These are phyloP conservation scores for Ctenodactylus gundi DNA, from an alignment of 2,113 vertebrate species.

Conservation along the genomic window DNA sequence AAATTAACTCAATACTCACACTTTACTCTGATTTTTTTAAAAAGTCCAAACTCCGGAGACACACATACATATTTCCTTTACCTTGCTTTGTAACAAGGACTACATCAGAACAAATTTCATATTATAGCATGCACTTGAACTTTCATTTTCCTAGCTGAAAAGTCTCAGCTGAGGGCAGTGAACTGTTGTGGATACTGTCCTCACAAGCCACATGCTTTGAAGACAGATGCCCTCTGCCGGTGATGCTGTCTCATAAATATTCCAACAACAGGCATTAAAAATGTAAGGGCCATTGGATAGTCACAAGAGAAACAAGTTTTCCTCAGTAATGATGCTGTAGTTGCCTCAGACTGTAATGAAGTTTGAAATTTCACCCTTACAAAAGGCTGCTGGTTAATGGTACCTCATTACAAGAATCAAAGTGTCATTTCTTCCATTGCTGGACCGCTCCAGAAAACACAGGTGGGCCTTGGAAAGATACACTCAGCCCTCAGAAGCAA, in stretches of 20 bases:
- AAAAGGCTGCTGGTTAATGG: constrained; percentile 59
- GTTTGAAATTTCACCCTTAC: constrained; percentile 68
- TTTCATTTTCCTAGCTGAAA: constrained; percentile 10
- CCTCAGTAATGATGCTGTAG: neutral
- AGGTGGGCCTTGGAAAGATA: constrained; percentile 14
- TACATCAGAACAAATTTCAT: neutral
- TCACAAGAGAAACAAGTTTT: constrained; percentile 1
- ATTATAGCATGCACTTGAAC: neutral
- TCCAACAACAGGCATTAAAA: constrained; percentile 63
- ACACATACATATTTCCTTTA: neutral
- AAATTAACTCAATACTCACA: neutral
- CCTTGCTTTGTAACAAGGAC: neutral
- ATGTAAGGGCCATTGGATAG: constrained; percentile 19
- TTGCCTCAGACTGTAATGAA: constrained; percentile 39
- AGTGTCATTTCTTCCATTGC: constrained; percentile 49
- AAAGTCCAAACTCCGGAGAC: neutral
- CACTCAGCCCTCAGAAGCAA: neutral
- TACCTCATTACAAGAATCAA: constrained; percentile 60
- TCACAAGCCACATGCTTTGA: neutral
- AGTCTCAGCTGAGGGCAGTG: neutral
- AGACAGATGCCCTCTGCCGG: constrained; percentile 50
- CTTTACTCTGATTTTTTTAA: neutral
- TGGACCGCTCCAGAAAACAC: constrained; percentile 32
- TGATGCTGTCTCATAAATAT: constrained; percentile 66
- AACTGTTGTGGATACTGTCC: neutral